A percentile compares a stretch with the other conserved stretches of the same genome.
Conservation (phyloP, 2,113 vertebrate genomes). For the Globicephala melas region DNA sequence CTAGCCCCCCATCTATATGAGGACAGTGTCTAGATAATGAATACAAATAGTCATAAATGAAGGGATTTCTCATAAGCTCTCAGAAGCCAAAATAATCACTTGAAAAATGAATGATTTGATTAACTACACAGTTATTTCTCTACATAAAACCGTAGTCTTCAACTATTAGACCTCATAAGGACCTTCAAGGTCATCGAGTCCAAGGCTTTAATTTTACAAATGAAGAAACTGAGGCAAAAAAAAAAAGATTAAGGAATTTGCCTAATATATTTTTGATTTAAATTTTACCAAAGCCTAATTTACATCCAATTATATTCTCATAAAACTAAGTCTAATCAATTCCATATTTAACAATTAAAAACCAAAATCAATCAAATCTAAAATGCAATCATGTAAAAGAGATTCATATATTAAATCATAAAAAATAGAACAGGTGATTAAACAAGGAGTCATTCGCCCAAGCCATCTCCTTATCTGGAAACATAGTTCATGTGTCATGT, state of each 20-base stretch:
- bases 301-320: constrained; percentile 76
- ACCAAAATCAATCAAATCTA: constrained; percentile 76
- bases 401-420: constrained; percentile 78
- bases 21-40: constrained; percentile 55
- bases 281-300: constrained; percentile 74
- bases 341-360: constrained; percentile 79
- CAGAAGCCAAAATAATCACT: constrained; percentile 66
- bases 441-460: constrained; percentile 69
- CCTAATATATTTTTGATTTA: constrained; percentile 65
- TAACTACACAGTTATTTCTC: constrained; percentile 57
- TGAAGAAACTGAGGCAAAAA: constrained; percentile 70
- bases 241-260: constrained; percentile 40
- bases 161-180: constrained; percentile 35
- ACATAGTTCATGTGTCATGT: constrained; percentile 34
- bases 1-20: background rate
- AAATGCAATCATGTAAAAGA: constrained; percentile 76
- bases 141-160: constrained; percentile 42
- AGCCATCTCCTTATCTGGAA: constrained; percentile 51
- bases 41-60: constrained; percentile 59
- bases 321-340: constrained; percentile 75
- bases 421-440: constrained; percentile 80
- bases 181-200: constrained; percentile 37
- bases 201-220: constrained; percentile 61
- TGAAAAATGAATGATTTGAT: constrained; percentile 63
- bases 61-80: constrained; percentile 48